Evolutionary conservation across 2,113 vertebrate species (phyloP).

Genomic region (Rhabdomys dilectus): DNA sequence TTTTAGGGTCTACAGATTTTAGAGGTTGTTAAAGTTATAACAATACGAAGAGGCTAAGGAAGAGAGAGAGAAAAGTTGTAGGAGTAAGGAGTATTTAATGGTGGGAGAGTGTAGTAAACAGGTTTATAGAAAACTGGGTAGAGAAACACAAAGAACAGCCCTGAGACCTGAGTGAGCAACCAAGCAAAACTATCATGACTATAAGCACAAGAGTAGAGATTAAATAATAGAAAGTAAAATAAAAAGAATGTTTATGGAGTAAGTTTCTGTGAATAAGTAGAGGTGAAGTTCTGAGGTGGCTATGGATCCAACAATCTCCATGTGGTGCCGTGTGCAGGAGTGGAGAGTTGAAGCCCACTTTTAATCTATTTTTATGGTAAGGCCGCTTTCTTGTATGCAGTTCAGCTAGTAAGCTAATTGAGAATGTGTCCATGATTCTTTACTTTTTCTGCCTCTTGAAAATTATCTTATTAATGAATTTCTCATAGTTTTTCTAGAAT

Average conservation of each 20-base stretch:
- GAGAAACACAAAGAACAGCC: background rate
- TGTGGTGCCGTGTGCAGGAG: background rate
- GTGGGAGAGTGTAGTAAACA: background rate
- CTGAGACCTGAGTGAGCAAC: background rate
- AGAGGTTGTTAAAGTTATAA: background rate
- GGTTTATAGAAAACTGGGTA: background rate
- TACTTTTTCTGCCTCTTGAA: background rate
- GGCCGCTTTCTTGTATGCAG: background rate
- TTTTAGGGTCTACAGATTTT: background rate
- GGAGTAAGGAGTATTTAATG: background rate
- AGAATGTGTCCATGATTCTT: background rate
- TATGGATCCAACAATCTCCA: background rate
- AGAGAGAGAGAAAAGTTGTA: background rate
- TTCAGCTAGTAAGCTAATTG: background rate
- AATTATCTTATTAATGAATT: background rate
- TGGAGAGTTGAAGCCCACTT: background rate
- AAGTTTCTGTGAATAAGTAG: background rate
- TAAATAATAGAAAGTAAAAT: background rate
- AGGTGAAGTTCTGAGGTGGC: background rate
- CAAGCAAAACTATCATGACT: background rate
- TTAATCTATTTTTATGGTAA: background rate
- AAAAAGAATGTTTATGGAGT: background rate
- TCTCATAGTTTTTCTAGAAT: background rate
- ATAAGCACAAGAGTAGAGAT: background rate
- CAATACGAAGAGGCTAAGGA: background rate